Conservation (phyloP, 2,888 invertebrate species). For the Zhuqinia jingwanae region DNA sequence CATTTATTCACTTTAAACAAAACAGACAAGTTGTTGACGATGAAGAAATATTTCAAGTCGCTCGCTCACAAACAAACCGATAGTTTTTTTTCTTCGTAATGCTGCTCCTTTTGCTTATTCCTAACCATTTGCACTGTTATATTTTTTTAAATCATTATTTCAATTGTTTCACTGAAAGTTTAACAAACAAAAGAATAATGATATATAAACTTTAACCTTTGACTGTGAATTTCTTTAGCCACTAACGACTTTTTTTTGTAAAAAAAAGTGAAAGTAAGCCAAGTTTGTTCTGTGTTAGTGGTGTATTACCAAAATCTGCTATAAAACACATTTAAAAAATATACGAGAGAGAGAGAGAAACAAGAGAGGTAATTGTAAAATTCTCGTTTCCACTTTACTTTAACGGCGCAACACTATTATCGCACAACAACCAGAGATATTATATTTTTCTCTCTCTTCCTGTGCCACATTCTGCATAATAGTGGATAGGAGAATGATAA, state of each 20-base stretch:
- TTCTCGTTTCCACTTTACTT: conserved; percentile 15
- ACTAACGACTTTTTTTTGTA: conserved; percentile 29
- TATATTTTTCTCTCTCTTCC: background rate
- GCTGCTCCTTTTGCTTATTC: background rate
- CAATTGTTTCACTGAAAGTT: conserved; percentile 17
- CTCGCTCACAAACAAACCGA: background rate
- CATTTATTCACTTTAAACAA: background rate
- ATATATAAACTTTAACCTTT: conserved; percentile 66
- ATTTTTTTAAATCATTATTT: background rate
- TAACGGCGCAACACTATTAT: background rate
- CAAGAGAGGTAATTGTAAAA: conserved; percentile 2
- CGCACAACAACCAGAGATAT: background rate
- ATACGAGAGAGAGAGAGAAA: background rate
- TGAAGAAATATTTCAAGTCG: background rate
- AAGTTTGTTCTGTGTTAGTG: background rate
- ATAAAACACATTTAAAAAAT: background rate
- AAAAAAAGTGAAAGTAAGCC: conserved; percentile 54
- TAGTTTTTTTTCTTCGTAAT: background rate
- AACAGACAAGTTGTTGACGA: background rate
- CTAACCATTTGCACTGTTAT: no score
- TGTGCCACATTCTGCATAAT: background rate
- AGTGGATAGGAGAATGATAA: conserved; percentile 34
- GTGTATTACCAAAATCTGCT: no score
- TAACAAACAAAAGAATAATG: background rate
- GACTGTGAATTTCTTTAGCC: background rate